A percentile compares a stretch with the other conserved stretches of the same genome.
These are phyloP conservation scores for Morone saxatilis DNA, from an alignment of 2,113 vertebrate species.

Conservation along the genomic window DNA sequence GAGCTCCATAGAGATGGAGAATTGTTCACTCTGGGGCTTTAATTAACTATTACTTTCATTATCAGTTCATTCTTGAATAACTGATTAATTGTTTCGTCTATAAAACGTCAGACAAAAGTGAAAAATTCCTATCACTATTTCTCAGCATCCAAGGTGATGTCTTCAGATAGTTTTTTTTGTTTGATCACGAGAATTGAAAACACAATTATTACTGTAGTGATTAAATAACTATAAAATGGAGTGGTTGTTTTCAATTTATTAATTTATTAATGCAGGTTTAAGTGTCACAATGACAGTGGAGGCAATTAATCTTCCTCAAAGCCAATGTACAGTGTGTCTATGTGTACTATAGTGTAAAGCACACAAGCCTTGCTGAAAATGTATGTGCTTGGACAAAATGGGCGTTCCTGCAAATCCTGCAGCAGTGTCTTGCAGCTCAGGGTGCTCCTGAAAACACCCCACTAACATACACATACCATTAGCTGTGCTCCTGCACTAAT, in stretches of 20 bases:
- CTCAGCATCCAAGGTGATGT: not conserved
- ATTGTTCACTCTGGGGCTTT: no score
- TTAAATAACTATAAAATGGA: no score
- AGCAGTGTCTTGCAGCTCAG: not conserved
- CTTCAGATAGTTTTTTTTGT: no score
- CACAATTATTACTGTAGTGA: not conserved
- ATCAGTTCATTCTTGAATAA: not conserved
- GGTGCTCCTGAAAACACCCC: slow-evolving; percentile 10
- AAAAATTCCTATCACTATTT: not conserved
- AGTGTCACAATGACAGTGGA: no score
- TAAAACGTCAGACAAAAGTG: no score
- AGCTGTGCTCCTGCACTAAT: slow-evolving; percentile 27
- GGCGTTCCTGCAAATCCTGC: not conserved
- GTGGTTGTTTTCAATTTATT: not conserved
- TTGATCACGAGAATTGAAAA: no score
- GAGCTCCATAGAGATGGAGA: not conserved
- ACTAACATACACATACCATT: not conserved
- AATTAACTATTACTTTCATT: not conserved
- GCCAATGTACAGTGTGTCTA: no score
- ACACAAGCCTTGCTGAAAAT: not conserved
- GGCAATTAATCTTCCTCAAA: no score
- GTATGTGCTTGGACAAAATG: not conserved
- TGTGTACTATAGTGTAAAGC: not conserved
- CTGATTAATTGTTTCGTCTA: not conserved
- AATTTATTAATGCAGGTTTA: no score